phyloP scores from a whole-genome alignment of 30 jellyfish, hydroid and myxozoan species.

The Cassiopea xamachana region DNA sequence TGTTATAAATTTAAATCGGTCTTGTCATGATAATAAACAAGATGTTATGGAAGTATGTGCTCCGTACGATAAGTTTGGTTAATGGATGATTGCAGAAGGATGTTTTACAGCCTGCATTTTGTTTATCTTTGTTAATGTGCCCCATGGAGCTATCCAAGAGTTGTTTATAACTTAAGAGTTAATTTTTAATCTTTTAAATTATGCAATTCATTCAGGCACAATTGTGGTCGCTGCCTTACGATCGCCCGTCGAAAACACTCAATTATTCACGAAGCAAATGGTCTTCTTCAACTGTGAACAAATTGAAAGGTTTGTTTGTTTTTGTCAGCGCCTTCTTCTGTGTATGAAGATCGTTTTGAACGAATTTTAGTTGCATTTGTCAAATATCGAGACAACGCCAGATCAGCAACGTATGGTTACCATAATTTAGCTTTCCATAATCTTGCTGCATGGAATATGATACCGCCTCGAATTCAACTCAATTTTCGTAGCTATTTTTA shows the following conservation, averaged over 20 bases:
- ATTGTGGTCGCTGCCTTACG: conserved; percentile 11
- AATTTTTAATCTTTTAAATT: not conserved
- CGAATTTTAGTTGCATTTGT: not conserved
- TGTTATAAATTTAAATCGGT: no score
- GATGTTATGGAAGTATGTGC: no score
- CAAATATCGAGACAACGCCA: not conserved
- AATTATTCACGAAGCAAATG: not conserved
- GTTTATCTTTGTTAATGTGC: not conserved
- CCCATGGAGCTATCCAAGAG: not conserved
- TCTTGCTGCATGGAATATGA: no score
- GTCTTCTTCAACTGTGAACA: conserved; percentile 52
- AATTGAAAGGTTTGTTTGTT: conserved; percentile 33
- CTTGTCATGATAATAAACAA: no score
- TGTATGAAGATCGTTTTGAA: not conserved
- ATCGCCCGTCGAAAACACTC: conserved; percentile 31
- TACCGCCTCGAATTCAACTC: no score
- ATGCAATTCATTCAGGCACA: conserved; percentile 12
- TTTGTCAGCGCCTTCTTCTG: not conserved
- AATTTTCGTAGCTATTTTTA: no score
- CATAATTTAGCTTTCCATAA: no score
- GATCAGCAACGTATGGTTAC: no score
- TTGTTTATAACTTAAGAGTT: not conserved
- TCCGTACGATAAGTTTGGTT: no score
- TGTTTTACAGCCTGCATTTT: not conserved
- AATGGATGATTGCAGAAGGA: no score